Evolutionary conservation across 2,888 invertebrate genomes (phyloP), one percentile per base, ranked within the genome.

Genomic region (Exephanes ischioxanthus): DNA sequence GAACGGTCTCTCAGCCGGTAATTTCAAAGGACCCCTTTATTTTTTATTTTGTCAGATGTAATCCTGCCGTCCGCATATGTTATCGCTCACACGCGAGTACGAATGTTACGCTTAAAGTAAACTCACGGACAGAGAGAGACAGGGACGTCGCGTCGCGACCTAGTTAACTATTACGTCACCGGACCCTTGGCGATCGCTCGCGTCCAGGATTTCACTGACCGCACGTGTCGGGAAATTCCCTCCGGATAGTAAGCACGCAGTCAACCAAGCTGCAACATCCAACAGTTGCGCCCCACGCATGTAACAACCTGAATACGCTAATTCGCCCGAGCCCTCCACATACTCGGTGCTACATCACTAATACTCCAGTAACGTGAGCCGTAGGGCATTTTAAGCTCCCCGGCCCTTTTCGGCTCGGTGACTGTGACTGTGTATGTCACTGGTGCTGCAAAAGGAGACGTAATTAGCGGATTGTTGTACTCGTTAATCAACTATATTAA

Each of bases 131-230:
- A 5, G 0, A 19, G n/a, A 58, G 33, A 33, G 22, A 78, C 58
- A 75, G 78, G 73, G 14, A 33, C 67, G 68, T 77, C 66, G 78
- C 79, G 79, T 41, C 71, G 78, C 75, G 70, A 66, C 75, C 79
- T 51, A 68, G 75, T 71, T 72, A 55, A 26, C 66, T 48, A 79
- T 79, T 75, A 71, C 79, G 71, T 79, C 79, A 26, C n/a, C 19
- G 33, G 68, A 30, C 48, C 19, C 30, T 70, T 14, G 30, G 41
- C 75, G 58, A 79, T 85, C 71, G 48, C 19, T 78, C 72, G 58
- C 72, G 80, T 76, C 58, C 55, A 58, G 75, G 66, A 82, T 79
- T 85, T 85, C 71, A 79, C 79, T 82, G 82, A 82, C 63, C 81
- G 63, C 73, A 75, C 84, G 81, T 85, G 78, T 68, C 63, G 45